A percentile compares a stretch with the other conserved stretches of the same genome.
Evolutionary conservation across 2,888 invertebrate species (phyloP).

Genomic region (Melinaea menophilus): DNA sequence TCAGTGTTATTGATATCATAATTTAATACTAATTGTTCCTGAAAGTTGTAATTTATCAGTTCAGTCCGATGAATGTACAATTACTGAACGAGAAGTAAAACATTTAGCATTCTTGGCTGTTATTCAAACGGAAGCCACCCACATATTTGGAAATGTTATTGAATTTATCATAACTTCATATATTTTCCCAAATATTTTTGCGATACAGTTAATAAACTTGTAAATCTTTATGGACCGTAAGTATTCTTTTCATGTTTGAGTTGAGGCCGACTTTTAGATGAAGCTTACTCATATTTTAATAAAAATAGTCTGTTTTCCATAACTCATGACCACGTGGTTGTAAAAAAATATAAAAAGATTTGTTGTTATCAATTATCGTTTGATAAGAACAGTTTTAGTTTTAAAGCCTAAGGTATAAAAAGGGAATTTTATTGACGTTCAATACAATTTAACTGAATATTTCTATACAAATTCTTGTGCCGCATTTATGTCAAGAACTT

Average conservation of each 20-base stretch:
- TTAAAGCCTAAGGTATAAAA: too few relatives aligned
- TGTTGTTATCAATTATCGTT: slow-evolving; percentile 5
- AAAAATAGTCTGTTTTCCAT: slow-evolving; percentile 1
- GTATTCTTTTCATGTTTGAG: slow-evolving; percentile 9
- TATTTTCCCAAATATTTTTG: slow-evolving; percentile 16
- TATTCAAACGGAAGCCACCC: slow-evolving; percentile 47
- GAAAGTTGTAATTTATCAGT: slow-evolving; percentile 9
- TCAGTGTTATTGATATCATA: slow-evolving; percentile 1
- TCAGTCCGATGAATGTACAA: slow-evolving; percentile 13
- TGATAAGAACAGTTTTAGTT: not conserved
- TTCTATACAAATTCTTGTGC: too few relatives aligned
- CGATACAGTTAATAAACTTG: slow-evolving; percentile 4
- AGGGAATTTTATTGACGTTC: too few relatives aligned
- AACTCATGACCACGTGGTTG: slow-evolving; percentile 10
- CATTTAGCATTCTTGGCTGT: slow-evolving; percentile 48
- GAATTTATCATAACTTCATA: slow-evolving; percentile 27
- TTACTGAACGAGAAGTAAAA: slow-evolving; percentile 39
- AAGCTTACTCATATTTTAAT: not conserved
- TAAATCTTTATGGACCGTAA: slow-evolving; percentile 2
- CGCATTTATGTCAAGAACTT: too few relatives aligned
- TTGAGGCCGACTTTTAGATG: slow-evolving; percentile 1
- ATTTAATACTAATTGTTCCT: slow-evolving; percentile 1
- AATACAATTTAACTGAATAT: too few relatives aligned
- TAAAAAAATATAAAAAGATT: not conserved
- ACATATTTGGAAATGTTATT: slow-evolving; percentile 32